Percentiles rank a stretch among this genome's conserved stretches.
These are phyloP conservation scores for Malthinus seriepunctatus DNA, from an alignment of 2,888 invertebrate genomes.

Conservation along the genomic window DNA sequence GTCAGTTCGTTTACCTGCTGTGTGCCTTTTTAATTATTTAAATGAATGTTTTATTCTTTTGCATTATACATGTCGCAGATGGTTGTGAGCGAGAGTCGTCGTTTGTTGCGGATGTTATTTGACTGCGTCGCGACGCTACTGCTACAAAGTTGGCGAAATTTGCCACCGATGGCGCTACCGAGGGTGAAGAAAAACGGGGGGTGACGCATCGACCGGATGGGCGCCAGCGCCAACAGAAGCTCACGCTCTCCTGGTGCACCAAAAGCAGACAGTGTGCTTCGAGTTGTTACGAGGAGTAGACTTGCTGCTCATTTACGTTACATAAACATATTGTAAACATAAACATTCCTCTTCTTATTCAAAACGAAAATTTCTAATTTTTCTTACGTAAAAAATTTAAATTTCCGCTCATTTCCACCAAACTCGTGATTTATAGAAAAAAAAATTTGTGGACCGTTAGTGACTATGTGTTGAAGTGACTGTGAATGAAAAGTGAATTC, in stretches of 20 bases:
- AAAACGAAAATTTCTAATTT: no score
- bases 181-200: constrained; percentile 44
- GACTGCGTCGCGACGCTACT: constrained; percentile 26
- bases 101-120: constrained; percentile 20
- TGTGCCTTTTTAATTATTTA: constrained; percentile 53
- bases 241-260: constrained; percentile 30
- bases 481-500: constrained; percentile 32
- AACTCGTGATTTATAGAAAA: background rate
- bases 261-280: constrained; percentile 43
- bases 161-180: constrained; percentile 44
- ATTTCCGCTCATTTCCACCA: no score
- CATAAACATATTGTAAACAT: constrained; percentile 27
- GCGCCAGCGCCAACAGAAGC: constrained; percentile 28
- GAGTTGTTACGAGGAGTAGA: constrained; percentile 37
- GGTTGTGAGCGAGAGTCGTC: constrained; percentile 30
- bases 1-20: constrained; percentile 51
- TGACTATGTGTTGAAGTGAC: constrained; percentile 32
- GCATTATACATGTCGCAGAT: constrained; percentile 48
- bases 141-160: constrained; percentile 36
- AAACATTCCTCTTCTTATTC: constrained; percentile 12
- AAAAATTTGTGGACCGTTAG: constrained; percentile 16
- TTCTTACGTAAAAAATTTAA: background rate
- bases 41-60: constrained; percentile 51
- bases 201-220: constrained; percentile 48
- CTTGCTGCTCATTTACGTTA: constrained; percentile 17